phyloP scores from a whole-genome alignment of 2,888 invertebrate genomes.

The Caenorhabditis angaria region DNA sequence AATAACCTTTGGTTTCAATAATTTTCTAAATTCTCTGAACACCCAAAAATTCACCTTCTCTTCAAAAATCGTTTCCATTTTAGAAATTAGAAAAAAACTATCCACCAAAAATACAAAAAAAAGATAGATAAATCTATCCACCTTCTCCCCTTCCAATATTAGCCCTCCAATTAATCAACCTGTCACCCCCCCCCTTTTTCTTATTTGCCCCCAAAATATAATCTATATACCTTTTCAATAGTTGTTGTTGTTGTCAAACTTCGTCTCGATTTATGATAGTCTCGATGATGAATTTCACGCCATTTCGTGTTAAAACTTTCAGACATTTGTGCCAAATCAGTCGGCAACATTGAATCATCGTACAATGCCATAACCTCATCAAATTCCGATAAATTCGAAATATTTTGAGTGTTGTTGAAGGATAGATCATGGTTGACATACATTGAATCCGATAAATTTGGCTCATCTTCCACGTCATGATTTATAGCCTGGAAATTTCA shows the following conservation, averaged over 20 bases:
- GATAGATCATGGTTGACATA: slow-evolving; percentile 54
- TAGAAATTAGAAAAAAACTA: neutral
- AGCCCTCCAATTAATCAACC: slow-evolving; percentile 9
- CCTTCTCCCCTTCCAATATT: neutral
- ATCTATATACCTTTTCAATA: neutral
- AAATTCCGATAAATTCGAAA: slow-evolving; percentile 52
- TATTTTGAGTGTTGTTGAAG: slow-evolving; percentile 19
- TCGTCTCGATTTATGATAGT: slow-evolving; percentile 27
- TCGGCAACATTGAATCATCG: slow-evolving; percentile 37
- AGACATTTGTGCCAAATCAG: slow-evolving; percentile 34
- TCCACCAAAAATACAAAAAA: too few species aligned
- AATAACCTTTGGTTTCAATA: neutral
- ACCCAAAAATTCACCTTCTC: neutral
- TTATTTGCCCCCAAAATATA: neutral
- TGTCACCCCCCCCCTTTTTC: neutral
- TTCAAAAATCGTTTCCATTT: neutral
- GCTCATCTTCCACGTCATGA: slow-evolving; percentile 39
- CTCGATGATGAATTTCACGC: slow-evolving; percentile 57
- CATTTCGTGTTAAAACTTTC: slow-evolving; percentile 58
- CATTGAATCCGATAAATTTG: slow-evolving; percentile 56
- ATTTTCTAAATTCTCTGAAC: too few species aligned
- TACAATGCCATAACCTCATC: slow-evolving; percentile 58
- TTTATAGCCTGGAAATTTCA: slow-evolving; percentile 23
- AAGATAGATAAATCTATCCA: neutral
- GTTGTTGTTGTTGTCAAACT: neutral